Percentiles rank a stretch among this genome's conserved stretches.
These are phyloP conservation scores for Achroia grisella DNA, from an alignment of 1,140 invertebrate genomes.

Conservation along the genomic window DNA sequence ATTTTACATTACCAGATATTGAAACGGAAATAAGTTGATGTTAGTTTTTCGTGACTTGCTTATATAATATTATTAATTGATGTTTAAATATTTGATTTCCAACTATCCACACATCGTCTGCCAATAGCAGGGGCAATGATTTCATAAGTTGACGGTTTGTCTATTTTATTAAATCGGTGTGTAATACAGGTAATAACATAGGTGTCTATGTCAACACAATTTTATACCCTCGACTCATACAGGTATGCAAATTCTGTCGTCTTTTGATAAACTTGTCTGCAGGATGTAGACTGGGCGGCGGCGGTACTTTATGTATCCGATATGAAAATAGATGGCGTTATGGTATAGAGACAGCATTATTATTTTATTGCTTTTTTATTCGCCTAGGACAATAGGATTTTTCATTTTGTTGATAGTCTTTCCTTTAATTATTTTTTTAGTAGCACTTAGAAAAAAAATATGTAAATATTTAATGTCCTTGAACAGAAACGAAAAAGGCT, in stretches of 20 bases:
- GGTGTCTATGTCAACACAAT: conserved; percentile 61
- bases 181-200: conserved; percentile 29
- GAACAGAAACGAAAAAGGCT: no score
- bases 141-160: conserved; percentile 41
- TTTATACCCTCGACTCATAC: conserved; percentile 56
- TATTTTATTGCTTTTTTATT: no score
- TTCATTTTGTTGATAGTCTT: no score
- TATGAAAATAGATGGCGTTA: no score
- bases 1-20: background rate
- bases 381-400: no score
- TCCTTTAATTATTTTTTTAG: no score
- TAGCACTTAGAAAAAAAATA: no score
- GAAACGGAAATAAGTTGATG: no score
- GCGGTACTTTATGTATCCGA: conserved; percentile 14
- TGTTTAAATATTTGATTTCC: background rate
- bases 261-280: conserved; percentile 33
- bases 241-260: conserved; percentile 49
- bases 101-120: background rate
- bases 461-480: no score
- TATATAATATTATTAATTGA: background rate
- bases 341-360: no score
- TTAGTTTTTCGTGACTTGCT: no score
- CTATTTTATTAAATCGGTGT: conserved; percentile 47
- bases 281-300: conserved; percentile 62
- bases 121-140: conserved; percentile 28